These are phyloP conservation scores for Nasonovia ribisnigri DNA, from an alignment of 2,888 invertebrate genomes.

Conservation along the genomic window DNA sequence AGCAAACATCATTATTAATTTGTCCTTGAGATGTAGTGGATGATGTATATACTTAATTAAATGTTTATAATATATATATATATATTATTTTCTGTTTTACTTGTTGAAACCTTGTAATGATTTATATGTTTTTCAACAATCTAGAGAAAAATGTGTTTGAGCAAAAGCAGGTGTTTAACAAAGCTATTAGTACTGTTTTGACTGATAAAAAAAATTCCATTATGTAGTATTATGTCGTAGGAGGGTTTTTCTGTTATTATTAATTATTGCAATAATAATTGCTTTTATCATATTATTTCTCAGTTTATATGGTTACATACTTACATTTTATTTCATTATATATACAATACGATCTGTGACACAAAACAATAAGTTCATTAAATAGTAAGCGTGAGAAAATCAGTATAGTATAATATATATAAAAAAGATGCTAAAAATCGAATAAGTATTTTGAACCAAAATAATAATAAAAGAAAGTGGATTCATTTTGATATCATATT, in stretches of 20 bases:
- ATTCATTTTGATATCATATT: background rate
- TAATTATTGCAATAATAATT: background rate
- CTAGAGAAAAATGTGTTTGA: background rate
- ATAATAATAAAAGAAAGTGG: conserved; percentile 3
- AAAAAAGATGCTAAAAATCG: background rate
- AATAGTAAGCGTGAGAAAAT: background rate
- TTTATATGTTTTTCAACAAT: background rate
- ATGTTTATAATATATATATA: background rate
- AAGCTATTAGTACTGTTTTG: background rate
- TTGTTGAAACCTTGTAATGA: background rate
- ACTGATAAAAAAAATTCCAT: background rate
- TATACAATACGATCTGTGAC: background rate
- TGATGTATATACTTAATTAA: background rate
- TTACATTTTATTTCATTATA: background rate
- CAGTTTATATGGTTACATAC: background rate
- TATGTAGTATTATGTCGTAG: background rate
- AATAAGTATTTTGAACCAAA: background rate
- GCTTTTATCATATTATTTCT: background rate
- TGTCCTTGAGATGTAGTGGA: background rate
- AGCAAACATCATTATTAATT: background rate
- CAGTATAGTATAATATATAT: background rate
- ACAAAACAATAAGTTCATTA: background rate
- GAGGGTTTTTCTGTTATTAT: background rate
- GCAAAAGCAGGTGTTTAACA: background rate
- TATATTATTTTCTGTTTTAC: background rate